Evolutionary conservation across 2,113 vertebrate species (phyloP).

Genomic region (Vireo altiloquus): DNA sequence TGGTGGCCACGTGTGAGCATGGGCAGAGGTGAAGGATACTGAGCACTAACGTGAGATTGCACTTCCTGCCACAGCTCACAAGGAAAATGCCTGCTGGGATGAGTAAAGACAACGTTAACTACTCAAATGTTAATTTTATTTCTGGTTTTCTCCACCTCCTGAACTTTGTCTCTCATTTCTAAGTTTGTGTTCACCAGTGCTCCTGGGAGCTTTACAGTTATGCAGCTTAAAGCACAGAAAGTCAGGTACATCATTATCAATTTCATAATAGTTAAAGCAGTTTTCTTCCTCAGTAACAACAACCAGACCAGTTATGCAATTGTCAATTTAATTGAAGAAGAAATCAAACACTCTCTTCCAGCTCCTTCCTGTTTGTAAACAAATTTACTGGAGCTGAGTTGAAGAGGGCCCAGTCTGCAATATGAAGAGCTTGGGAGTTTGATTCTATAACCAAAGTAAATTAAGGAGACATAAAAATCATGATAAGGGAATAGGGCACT

Average conservation of each 20-base stretch:
- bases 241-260: conserved; percentile 3
- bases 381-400: not conserved
- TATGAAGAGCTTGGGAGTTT: not conserved
- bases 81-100: not conserved
- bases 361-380: conserved; percentile 3
- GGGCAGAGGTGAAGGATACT: not conserved
- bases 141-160: not conserved
- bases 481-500: not conserved
- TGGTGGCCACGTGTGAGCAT: rapidly evolving
- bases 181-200: not conserved
- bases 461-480: not conserved
- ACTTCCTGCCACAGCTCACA: not conserved
- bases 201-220: not conserved
- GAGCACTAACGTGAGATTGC: not conserved
- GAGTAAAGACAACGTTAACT: not conserved
- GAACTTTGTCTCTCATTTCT: not conserved
- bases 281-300: not conserved
- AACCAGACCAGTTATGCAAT: conserved; percentile 17
- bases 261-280: not conserved
- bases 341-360: not conserved
- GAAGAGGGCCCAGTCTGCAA: not conserved
- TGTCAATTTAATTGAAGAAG: not conserved
- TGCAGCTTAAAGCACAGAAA: not conserved
- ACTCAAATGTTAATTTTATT: not conserved
- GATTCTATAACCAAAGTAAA: not conserved